A percentile compares a stretch with the other conserved stretches of the same genome.
These are phyloP conservation scores for Eulacestoma nigropectus DNA, from an alignment of 2,113 vertebrate genomes.

Conservation along the genomic window DNA sequence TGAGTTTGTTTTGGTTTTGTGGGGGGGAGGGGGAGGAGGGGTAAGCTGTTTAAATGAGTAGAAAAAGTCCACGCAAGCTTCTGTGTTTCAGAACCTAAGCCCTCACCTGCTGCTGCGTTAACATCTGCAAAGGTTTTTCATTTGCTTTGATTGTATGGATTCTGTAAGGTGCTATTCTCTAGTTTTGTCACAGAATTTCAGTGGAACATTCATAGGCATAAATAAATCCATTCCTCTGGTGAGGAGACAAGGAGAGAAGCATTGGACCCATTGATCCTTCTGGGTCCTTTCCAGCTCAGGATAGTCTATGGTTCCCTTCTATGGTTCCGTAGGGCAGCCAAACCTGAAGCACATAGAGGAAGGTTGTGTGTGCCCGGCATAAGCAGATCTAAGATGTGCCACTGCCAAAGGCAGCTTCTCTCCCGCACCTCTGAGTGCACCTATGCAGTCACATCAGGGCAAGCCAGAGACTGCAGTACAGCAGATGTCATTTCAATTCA, in stretches of 20 bases:
- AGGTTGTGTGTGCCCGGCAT: background rate
- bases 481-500: background rate
- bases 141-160: background rate
- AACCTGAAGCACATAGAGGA: background rate
- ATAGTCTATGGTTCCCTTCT: background rate
- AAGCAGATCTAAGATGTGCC: background rate
- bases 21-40: too few species aligned
- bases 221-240: background rate
- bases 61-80: background rate
- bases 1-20: background rate
- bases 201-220: background rate
- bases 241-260: background rate
- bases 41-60: background rate
- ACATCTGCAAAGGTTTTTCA: background rate
- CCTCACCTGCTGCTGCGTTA: fast-evolving
- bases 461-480: background rate
- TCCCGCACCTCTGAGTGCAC: background rate
- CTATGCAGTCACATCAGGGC: background rate
- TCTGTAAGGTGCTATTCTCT: background rate
- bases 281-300: background rate
- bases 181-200: background rate
- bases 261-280: too few species aligned
- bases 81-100: background rate
- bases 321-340: background rate
- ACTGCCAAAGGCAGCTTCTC: background rate